These are phyloP conservation scores for Idaea dimidiata DNA, from an alignment of 2,888 invertebrate genomes.

Conservation along the genomic window DNA sequence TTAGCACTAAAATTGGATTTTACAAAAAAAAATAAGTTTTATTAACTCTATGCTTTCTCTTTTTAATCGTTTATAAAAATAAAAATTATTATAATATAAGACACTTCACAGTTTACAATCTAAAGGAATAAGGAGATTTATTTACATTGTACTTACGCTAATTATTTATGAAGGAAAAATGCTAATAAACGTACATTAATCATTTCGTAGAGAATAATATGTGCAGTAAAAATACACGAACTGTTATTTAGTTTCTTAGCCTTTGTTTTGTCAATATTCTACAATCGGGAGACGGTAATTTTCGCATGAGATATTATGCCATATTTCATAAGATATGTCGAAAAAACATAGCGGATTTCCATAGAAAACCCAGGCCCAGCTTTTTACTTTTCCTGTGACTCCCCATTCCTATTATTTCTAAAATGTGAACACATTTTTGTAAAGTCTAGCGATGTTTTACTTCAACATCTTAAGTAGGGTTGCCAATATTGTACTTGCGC, in stretches of 20 bases:
- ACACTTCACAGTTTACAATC: conserved; percentile 49
- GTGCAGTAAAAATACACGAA: neutral
- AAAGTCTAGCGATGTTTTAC: neutral
- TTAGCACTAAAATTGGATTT: conserved; percentile 31
- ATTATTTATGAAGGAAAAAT: conserved; percentile 13
- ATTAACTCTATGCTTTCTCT: neutral
- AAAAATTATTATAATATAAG: conserved; percentile 58
- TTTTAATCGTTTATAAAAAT: conserved; percentile 51
- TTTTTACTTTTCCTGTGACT: neutral
- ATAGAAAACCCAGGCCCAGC: too few species aligned
- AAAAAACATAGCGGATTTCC: too few species aligned
- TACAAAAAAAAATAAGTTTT: conserved; percentile 5
- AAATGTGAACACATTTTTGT: neutral
- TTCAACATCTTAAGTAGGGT: neutral
- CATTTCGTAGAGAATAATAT: neutral
- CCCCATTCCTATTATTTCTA: neutral
- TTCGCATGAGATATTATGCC: too few species aligned
- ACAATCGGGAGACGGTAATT: neutral
- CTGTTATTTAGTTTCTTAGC: neutral
- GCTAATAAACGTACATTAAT: conserved; percentile 11
- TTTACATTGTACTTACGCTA: conserved; percentile 42
- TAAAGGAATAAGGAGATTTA: conserved; percentile 37
- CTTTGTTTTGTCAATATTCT: neutral
- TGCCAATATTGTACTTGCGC: neutral
- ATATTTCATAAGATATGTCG: too few species aligned